Conservation (phyloP, 2,888 invertebrate species). For the Nephrotoma flavescens region DNA sequence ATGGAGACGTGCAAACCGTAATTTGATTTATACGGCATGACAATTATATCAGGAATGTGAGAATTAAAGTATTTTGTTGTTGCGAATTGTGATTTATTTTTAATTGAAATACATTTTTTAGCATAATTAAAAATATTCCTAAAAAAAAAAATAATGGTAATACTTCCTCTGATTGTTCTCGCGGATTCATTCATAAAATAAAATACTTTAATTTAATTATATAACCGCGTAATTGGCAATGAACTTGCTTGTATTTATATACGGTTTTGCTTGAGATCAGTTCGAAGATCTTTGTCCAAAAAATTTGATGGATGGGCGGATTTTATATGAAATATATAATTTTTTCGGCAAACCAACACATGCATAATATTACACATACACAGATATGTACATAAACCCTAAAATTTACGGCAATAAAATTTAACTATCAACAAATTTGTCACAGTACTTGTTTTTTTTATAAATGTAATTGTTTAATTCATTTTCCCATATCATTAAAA, state of each 20-base stretch:
- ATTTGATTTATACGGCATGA: neutral
- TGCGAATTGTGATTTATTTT: neutral
- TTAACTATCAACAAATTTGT: neutral
- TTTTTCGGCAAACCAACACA: neutral
- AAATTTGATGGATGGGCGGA: neutral
- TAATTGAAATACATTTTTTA: neutral
- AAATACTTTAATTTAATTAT: neutral
- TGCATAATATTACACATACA: neutral
- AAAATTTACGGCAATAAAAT: neutral
- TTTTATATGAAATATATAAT: neutral
- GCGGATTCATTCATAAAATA: neutral
- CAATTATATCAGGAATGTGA: neutral
- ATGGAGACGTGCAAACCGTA: neutral
- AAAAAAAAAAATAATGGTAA: neutral
- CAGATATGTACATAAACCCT: neutral
- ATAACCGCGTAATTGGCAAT: neutral
- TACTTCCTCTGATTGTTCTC: neutral
- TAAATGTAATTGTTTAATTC: neutral
- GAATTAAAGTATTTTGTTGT: neutral
- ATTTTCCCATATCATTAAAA: neutral
- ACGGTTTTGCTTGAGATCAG: neutral
- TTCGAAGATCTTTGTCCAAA: neutral
- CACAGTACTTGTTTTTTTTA: neutral
- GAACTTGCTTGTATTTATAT: neutral
- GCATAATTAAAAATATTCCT: neutral